A percentile compares a stretch with the other conserved stretches of the same genome.
Conservation (phyloP, 2,888 invertebrate species). For the Callinectes sapidus region DNA sequence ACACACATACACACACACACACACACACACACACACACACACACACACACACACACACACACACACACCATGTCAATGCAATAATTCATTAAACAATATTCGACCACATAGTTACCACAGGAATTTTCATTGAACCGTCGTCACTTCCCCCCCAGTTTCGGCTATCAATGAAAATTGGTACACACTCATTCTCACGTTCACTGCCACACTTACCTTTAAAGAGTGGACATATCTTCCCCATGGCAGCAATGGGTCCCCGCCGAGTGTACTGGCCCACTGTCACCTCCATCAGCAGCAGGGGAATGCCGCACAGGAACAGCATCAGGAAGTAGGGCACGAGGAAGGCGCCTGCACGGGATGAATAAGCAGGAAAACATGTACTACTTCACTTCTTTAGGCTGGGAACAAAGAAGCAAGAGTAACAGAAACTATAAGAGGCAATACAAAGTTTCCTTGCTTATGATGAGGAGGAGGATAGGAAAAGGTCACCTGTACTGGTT, state of each 20-base stretch:
- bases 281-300: constrained; percentile 95
- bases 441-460: background rate
- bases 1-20: too few relatives aligned
- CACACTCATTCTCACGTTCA: background rate
- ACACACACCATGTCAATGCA: background rate
- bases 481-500: too few relatives aligned
- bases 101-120: too few relatives aligned
- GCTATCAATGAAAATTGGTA: background rate
- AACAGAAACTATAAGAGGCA: background rate
- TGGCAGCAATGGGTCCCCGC: constrained; percentile 92
- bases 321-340: constrained; percentile 95
- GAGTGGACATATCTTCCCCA: constrained; percentile 92
- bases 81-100: too few relatives aligned
- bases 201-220: constrained; percentile 85
- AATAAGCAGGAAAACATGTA: background rate
- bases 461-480: too few relatives aligned
- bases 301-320: constrained; percentile 91
- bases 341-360: constrained; percentile 85
- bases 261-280: constrained; percentile 94
- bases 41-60: background rate
- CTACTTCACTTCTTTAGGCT: background rate
- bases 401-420: background rate
- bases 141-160: too few relatives aligned
- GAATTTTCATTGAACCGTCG: too few relatives aligned
- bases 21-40: too few relatives aligned